These are phyloP conservation scores for Lasiurus borealis DNA, from an alignment of 2,113 vertebrate species.

Conservation along the genomic window DNA sequence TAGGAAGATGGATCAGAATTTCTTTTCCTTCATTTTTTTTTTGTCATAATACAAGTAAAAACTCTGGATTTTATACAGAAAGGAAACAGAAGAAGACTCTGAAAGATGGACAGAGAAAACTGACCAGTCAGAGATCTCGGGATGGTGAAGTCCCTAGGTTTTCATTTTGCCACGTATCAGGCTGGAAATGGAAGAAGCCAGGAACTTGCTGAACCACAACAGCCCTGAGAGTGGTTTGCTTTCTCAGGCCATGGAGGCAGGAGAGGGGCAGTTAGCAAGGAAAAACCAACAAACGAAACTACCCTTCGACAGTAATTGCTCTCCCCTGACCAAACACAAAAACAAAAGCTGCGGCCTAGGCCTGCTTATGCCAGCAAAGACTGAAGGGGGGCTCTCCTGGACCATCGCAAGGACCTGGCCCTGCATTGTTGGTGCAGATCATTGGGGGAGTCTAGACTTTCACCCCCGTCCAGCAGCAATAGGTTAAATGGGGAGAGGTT, in stretches of 20 bases:
- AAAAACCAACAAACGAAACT: neutral
- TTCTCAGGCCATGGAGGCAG: neutral
- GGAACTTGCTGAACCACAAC: neutral
- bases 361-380: neutral
- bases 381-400: neutral
- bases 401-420: no score
- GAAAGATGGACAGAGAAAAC: neutral
- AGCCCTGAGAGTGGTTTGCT: neutral
- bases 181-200: neutral
- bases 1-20: neutral
- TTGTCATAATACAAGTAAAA: neutral
- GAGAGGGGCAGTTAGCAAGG: neutral
- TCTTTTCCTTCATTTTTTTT: neutral
- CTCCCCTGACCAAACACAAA: neutral
- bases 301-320: neutral
- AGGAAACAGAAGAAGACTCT: neutral
- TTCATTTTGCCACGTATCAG: neutral
- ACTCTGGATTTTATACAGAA: neutral
- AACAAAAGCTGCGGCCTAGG: accelerated
- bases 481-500: neutral
- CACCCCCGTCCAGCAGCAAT: neutral
- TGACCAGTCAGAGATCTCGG: neutral
- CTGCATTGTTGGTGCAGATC: neutral
- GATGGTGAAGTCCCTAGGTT: neutral
- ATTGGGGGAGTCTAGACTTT: neutral